Evolutionary conservation across 2,888 invertebrate genomes (phyloP).

Genomic region (Mythimna impura): DNA sequence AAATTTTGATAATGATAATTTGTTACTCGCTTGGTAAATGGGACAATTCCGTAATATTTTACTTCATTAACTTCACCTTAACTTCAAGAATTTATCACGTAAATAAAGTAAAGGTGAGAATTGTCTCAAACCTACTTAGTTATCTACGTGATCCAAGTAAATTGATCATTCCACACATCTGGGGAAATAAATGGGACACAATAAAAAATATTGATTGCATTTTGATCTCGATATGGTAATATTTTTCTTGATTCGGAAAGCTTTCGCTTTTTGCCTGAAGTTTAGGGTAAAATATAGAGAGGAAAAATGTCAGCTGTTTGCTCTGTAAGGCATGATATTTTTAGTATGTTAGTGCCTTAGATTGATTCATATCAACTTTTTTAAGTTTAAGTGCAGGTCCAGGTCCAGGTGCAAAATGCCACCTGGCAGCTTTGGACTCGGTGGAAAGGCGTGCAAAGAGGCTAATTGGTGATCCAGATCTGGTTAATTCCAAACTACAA

Average conservation of each 20-base stretch:
- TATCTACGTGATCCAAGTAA: slow-evolving; percentile 52
- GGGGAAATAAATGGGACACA: slow-evolving; percentile 19
- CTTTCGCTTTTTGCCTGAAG: slow-evolving; percentile 15
- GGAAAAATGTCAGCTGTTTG: background rate
- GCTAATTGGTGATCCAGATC: too few relatives aligned
- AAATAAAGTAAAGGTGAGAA: slow-evolving; percentile 59
- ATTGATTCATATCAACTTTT: too few relatives aligned
- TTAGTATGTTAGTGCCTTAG: background rate
- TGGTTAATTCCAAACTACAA: too few relatives aligned
- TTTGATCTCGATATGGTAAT: slow-evolving; percentile 36
- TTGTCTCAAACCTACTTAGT: slow-evolving; percentile 47
- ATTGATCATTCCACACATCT: slow-evolving; percentile 35
- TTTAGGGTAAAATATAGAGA: background rate
- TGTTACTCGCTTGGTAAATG: background rate
- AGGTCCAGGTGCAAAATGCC: too few relatives aligned
- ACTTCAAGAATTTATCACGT: slow-evolving; percentile 54
- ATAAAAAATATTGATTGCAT: slow-evolving; percentile 53
- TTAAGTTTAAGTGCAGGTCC: too few relatives aligned
- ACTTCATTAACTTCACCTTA: slow-evolving; percentile 37
- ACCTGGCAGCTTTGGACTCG: too few relatives aligned
- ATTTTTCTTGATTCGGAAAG: slow-evolving; percentile 24
- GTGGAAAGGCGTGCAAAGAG: too few relatives aligned
- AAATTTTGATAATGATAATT: too few relatives aligned
- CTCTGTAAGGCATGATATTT: background rate
- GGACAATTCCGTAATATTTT: background rate